Percentiles rank a stretch among this genome's conserved stretches.
Evolutionary conservation across 2,113 vertebrate genomes (phyloP).

Genomic region (Notiomystis cincta): DNA sequence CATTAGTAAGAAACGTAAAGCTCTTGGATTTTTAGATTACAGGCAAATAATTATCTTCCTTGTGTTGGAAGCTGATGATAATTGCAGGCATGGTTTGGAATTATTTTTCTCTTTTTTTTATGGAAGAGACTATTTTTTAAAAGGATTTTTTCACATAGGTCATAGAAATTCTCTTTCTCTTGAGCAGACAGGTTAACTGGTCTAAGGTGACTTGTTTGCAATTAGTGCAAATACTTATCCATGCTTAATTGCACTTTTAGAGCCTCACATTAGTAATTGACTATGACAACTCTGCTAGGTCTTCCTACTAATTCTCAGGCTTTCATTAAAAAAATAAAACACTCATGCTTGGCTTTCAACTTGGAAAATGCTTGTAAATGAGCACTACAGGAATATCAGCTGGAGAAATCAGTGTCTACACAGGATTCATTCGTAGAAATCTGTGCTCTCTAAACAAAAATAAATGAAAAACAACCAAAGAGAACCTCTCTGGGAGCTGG

Average conservation of each 20-base stretch:
- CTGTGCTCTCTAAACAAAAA: neutral
- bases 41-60: conserved; percentile 21
- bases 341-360: neutral
- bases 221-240: neutral
- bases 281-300: neutral
- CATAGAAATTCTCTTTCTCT: neutral
- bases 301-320: neutral
- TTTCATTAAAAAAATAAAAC: neutral
- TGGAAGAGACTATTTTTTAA: neutral
- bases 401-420: neutral
- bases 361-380: neutral
- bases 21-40: neutral
- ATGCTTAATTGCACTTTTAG: neutral
- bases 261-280: neutral
- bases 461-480: neutral
- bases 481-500: neutral
- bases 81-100: neutral
- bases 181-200: neutral
- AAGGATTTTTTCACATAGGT: neutral
- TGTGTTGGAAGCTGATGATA: neutral
- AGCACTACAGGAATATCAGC: neutral
- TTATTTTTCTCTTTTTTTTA: neutral
- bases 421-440: neutral
- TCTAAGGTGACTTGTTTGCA: neutral
- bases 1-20: neutral